Base-by-base conservation (phyloP, 1,140 invertebrate genomes). In the Akabosia matsudoensis region DNA sequence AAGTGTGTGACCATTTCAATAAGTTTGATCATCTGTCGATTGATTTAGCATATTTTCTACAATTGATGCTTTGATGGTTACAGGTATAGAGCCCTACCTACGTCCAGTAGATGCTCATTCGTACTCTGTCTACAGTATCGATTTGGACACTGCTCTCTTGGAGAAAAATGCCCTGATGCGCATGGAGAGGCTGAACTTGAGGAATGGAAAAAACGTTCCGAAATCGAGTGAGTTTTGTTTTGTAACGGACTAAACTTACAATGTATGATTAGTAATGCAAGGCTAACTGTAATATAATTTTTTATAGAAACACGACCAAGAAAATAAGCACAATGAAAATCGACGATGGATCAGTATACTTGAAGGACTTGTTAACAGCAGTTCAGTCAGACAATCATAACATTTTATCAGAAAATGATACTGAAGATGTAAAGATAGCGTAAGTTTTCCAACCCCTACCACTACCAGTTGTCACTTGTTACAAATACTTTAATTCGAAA, bases 181-280 rank as follows among this genome's bases (percentile, higher is more conserved):
- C 92, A 93, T 82, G 90, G 90, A 18, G 83, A 87, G 73, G 90
- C 90, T 71, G 92, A 93, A 83, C 83, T 93, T 10, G 85, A 87
- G 14, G 91, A 93, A 85, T 93, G 92, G 92, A 88, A 90, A 81
- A 88, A 91, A 80, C 85, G 91, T 70, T 91, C 90, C 82, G 88
- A 90, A 78, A 90, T 91, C 82, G 84, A 90, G 33, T 85, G 85
- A 80, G 83, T n/a, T n/a, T n/a, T n/a, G n/a, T n/a, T 10, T 37
- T 34, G 18, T 33, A 76, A 34, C 28, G 31, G 14, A 45, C 73
- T 54, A 33, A 74, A n/a, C n/a, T n/a, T n/a, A n/a, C n/a, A n/a
- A n/a, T n/a, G n/a, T n/a, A n/a, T n/a, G n/a, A n/a, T n/a, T n/a
- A n/a, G n/a, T n/a, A n/a, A n/a, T n/a, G n/a, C n/a, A n/a, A n/a